Evolutionary conservation across 2,113 vertebrate genomes (phyloP).

Genomic region (Salvelinus fontinalis): DNA sequence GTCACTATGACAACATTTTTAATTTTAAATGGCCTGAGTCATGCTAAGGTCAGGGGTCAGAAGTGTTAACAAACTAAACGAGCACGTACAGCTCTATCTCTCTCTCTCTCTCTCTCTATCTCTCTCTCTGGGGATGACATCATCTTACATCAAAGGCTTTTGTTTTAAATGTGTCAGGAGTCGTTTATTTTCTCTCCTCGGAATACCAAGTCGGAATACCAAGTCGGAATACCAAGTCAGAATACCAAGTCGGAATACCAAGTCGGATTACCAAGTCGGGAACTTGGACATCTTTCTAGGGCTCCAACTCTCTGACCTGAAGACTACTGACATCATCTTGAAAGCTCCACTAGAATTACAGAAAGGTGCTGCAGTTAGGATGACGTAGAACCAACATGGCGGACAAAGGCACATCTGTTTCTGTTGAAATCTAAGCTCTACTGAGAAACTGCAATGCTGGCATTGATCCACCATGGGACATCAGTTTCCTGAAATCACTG

Average conservation of each 20-base stretch:
- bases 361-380: too few relatives aligned
- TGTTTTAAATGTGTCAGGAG: conserved; percentile 1
- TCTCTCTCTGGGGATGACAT: conserved; percentile 26
- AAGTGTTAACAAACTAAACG: conserved; percentile 2
- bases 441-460: conserved; percentile 36
- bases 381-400: conserved; percentile 52
- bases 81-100: too few relatives aligned
- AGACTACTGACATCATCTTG: too few relatives aligned
- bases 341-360: too few relatives aligned
- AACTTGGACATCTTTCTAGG: too few relatives aligned
- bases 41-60: conserved; percentile 34
- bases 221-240: too few relatives aligned
- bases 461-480: neutral
- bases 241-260: too few relatives aligned
- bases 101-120: too few relatives aligned
- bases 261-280: too few relatives aligned
- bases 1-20: conserved; percentile 14
- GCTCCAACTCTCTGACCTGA: too few relatives aligned
- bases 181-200: conserved; percentile 1
- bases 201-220: too few relatives aligned
- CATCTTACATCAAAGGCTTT: neutral
- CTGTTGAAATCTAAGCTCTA: conserved; percentile 57
- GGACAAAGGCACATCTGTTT: conserved; percentile 57
- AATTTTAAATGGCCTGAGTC: conserved; percentile 33
- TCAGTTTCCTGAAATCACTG: neutral